Evolutionary conservation across 2,797 vertebrate species (phyloP).

Genomic region (Eutrigla gurnardus): DNA sequence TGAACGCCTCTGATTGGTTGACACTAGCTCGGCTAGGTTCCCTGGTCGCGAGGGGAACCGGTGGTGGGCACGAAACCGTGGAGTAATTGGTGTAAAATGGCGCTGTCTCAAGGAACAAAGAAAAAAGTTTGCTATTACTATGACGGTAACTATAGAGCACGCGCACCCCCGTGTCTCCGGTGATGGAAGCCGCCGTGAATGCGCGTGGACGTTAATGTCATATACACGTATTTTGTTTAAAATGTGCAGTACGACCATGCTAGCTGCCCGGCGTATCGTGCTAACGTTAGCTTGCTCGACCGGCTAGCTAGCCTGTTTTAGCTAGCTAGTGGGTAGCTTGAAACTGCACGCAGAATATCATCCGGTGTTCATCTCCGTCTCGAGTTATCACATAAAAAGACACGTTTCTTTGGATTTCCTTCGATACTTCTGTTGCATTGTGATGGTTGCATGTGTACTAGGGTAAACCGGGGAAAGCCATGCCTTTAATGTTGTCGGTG

Average conservation of each 20-base stretch:
- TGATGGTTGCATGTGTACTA: rapidly evolving
- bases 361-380: not conserved
- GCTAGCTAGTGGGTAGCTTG: slow-evolving; percentile 42
- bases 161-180: rapidly evolving
- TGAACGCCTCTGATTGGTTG: slow-evolving; percentile 59
- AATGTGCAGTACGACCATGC: slow-evolving; percentile 21
- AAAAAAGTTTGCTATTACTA: slow-evolving; percentile 99
- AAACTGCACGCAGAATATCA: not conserved
- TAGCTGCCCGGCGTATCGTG: slow-evolving; percentile 52
- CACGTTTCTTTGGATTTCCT: rapidly evolving
- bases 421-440: rapidly evolving
- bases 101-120: slow-evolving; percentile 96
- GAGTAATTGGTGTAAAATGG: slow-evolving; percentile 89
- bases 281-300: slow-evolving; percentile 48
- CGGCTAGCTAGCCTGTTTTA: slow-evolving; percentile 25
- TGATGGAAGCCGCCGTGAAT: rapidly evolving
- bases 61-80: slow-evolving; percentile 50
- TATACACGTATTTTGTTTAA: not conserved
- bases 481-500: slow-evolving; percentile 6
- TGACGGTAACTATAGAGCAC: slow-evolving; percentile 86
- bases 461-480: not conserved
- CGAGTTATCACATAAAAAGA: not conserved
- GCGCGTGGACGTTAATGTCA: not conserved
- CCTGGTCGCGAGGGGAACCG: slow-evolving; percentile 45
- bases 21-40: slow-evolving; percentile 11